phyloP scores from a whole-genome alignment of 2,113 vertebrate species.

The Beaufortia kweichowensis region DNA sequence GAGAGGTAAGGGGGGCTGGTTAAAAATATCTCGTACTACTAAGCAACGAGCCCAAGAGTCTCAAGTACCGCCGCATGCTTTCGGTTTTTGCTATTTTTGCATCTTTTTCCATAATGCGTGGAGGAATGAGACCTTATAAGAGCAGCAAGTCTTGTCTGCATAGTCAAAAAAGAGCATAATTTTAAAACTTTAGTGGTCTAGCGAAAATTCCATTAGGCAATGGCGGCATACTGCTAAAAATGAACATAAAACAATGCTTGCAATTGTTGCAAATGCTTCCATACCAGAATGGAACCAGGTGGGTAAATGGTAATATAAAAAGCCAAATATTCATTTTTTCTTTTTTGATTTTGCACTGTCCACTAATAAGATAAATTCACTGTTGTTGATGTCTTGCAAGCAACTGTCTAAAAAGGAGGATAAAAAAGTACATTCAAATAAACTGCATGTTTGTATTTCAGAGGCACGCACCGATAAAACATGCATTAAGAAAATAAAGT shows the following conservation, averaged over 20 bases:
- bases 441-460: too few relatives aligned
- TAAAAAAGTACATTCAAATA: too few relatives aligned
- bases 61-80: slow-evolving; percentile 61
- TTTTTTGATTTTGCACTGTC: too few relatives aligned
- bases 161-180: slow-evolving; percentile 26
- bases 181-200: neutral
- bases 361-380: too few relatives aligned
- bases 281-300: too few relatives aligned
- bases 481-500: neutral
- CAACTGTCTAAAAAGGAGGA: too few relatives aligned
- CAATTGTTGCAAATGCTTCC: too few relatives aligned
- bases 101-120: slow-evolving; percentile 70
- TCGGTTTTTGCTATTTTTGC: slow-evolving; percentile 68
- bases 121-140: slow-evolving; percentile 68
- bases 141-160: neutral
- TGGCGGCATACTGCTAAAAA: neutral
- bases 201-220: neutral
- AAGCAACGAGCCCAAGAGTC: slow-evolving; percentile 56
- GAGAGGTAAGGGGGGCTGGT: slow-evolving; percentile 51
- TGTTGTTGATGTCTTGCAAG: too few relatives aligned
- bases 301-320: neutral
- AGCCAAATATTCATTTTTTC: too few relatives aligned
- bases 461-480: neutral
- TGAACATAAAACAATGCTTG: neutral
- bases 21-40: slow-evolving; percentile 60